Evolutionary conservation across 1,140 invertebrate species (phyloP), one percentile per base, ranked within the genome.

Genomic region (Sogatella furcifera): DNA sequence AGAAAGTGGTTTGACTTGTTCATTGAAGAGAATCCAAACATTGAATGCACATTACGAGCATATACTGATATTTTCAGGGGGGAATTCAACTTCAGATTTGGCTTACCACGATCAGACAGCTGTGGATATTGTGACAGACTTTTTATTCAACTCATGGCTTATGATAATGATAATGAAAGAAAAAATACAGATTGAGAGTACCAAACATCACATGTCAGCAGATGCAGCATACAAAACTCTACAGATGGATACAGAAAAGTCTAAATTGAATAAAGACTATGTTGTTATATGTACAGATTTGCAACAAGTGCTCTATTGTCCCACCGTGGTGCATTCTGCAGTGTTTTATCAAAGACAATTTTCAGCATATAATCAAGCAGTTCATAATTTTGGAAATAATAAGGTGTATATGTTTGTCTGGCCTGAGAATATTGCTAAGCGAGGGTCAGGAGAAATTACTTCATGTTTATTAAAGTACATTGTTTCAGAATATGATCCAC

Each of bases 71-170:
- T n/a, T 49, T 49, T 11, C 21, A 49, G 46, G 15, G 9, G 43
- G 14, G 53, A 28, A 13, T 41, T 43, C 46, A 6, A 59, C 31
- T 41, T 44, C 52, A 56, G 55, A 3, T 56, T 56, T 56, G 55
- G 22, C 5, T 31, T 56, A 38, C 55, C 55, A 56, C 41, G 55
- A 21, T 56, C 55, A 42, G 55, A 56, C 42, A 56, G 31, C 5
- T 56, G 55, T 34, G 15, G 15, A 31, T 3, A 6, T 6, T 56
- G 55, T 38, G 55, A 56, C 42, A 31, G n/a, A 34, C 15, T 6
- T 34, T 56, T 34, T 56, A 56, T 49, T 6, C 46, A 49, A n/a
- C 6, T 49, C 6, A n/a, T n/a, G 8, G 46, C 46, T 19, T 6
- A 5, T 8, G 6, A 49, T 11, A 49, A 22, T 24, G 31, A 3